These are phyloP conservation scores for Callithrix jacchus DNA, from an alignment of 2,113 vertebrate species.

Conservation along the genomic window DNA sequence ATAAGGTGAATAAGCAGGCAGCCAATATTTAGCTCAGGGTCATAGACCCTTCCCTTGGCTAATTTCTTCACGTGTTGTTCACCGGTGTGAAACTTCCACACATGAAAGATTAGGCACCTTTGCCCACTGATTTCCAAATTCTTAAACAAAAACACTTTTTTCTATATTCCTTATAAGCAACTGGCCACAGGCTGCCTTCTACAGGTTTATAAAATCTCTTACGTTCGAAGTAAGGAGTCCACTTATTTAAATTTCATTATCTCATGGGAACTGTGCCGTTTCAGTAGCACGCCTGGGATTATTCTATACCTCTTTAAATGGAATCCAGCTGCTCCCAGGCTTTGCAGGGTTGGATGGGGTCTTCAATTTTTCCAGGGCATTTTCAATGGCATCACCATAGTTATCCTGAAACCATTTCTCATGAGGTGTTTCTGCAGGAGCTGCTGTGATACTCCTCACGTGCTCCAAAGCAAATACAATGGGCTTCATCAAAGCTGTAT, in stretches of 20 bases:
- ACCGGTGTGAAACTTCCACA: background rate
- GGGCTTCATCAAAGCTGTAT: constrained; percentile 97
- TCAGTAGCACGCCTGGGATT: background rate
- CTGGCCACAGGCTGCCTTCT: background rate
- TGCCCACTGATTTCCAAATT: background rate
- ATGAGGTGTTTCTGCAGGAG: constrained; percentile 95
- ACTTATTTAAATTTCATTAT: background rate
- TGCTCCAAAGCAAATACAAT: constrained; percentile 98
- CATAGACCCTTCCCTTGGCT: background rate
- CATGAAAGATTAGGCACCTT: background rate
- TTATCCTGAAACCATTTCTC: constrained; percentile 99
- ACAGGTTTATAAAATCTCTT: background rate
- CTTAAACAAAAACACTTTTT: background rate
- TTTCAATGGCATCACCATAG: constrained; percentile 93
- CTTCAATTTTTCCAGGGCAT: constrained; percentile 92
- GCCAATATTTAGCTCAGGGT: background rate
- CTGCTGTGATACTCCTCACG: constrained; percentile 94
- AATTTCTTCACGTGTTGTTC: background rate
- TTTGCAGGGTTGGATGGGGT: constrained; percentile 96
- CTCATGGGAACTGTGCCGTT: background rate
- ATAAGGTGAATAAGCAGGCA: background rate
- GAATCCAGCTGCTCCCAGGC: constrained; percentile 97
- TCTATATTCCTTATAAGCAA: background rate
- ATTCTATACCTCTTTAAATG: constrained; percentile 95
- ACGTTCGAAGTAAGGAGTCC: background rate